Evolutionary conservation across 2,797 vertebrate species (phyloP).

Genomic region (Agapornis canus): DNA sequence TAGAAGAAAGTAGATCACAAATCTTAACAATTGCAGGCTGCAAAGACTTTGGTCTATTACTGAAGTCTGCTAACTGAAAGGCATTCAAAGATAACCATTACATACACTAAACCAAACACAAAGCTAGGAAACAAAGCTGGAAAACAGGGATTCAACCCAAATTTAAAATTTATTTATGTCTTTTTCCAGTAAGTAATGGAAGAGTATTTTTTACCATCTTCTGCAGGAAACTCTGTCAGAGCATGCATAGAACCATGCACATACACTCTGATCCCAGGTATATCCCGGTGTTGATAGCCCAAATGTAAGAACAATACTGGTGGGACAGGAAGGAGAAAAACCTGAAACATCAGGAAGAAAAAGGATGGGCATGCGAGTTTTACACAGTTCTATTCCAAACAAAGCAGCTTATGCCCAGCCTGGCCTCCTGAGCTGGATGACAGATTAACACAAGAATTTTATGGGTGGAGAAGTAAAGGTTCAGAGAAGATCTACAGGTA

Average conservation of each 20-base stretch:
- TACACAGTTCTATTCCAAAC: neutral
- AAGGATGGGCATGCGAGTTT: neutral
- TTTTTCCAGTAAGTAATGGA: neutral
- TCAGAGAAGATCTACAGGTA: neutral
- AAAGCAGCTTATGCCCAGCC: neutral
- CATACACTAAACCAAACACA: neutral
- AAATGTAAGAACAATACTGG: neutral
- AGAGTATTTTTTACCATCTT: neutral
- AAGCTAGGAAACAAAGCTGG: neutral
- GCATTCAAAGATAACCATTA: neutral
- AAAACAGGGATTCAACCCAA: neutral
- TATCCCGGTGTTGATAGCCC: neutral
- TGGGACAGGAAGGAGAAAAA: neutral
- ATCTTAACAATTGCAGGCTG: neutral
- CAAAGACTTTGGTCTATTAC: neutral
- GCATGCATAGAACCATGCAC: accelerated
- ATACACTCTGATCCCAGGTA: neutral
- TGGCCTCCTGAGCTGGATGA: neutral
- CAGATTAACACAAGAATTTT: neutral
- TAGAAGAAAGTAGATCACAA: neutral
- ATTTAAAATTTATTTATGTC: neutral
- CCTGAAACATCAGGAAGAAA: neutral
- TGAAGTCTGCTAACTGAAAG: neutral
- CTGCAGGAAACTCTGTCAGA: neutral
- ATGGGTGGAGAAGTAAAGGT: neutral